Percentiles rank a stretch among this genome's conserved stretches.
These are phyloP conservation scores for Odontophorus gujanensis DNA, from an alignment of 2,113 vertebrate species.

Conservation along the genomic window DNA sequence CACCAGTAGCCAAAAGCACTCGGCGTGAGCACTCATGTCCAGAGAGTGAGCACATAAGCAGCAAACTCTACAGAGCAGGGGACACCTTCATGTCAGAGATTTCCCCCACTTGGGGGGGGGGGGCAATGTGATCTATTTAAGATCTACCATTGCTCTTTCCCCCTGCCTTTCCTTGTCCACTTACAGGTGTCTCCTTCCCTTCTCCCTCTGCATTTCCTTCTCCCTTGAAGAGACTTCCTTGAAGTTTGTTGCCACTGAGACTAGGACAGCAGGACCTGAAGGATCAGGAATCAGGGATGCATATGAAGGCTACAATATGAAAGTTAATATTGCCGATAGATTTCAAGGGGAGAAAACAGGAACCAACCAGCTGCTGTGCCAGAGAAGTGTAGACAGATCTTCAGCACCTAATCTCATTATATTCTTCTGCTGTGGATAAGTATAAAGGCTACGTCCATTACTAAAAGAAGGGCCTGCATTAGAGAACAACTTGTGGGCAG, in stretches of 20 bases:
- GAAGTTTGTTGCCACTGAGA: neutral
- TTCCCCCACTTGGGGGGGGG: neutral
- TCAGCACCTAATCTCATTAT: neutral
- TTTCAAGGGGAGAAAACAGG: neutral
- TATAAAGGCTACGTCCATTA: neutral
- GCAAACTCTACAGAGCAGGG: neutral
- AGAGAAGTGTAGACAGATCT: neutral
- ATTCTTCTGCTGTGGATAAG: neutral
- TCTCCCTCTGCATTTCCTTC: neutral
- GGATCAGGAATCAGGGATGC: neutral
- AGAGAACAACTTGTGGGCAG: neutral
- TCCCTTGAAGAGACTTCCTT: neutral
- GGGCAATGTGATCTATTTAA: neutral
- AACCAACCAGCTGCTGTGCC: fast-evolving
- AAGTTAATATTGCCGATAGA: neutral
- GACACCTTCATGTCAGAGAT: neutral
- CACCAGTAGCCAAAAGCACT: neutral
- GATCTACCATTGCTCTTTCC: neutral
- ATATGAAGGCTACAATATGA: neutral
- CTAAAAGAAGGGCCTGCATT: neutral
- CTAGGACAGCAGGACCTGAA: neutral
- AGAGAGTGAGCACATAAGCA: neutral
- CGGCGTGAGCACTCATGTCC: neutral
- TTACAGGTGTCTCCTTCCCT: neutral
- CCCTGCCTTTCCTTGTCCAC: neutral